phyloP scores from a whole-genome alignment of 2,888 invertebrate species.

The Sympetrum striolatum region DNA sequence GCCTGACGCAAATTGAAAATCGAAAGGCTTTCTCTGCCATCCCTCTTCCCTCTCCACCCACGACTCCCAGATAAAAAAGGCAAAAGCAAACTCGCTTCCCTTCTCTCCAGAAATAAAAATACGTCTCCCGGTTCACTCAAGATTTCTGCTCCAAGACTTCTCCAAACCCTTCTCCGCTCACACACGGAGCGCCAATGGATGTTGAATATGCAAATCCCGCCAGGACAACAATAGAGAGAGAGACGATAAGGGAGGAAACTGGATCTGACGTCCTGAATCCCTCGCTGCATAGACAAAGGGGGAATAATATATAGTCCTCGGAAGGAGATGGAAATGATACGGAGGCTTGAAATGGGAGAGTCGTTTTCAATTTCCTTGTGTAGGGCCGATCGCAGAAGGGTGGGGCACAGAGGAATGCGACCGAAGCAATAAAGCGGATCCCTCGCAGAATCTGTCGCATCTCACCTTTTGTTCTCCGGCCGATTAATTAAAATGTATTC shows the following conservation, averaged over 20 bases:
- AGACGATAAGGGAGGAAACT: neutral
- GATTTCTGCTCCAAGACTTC: neutral
- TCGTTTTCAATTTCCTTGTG: conserved; percentile 2
- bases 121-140: neutral
- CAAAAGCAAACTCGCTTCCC: neutral
- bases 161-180: neutral
- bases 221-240: conserved; percentile 12
- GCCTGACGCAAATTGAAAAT: conserved; percentile 16
- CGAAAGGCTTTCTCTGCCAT: neutral
- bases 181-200: conserved; percentile 1
- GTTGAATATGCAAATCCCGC: conserved; percentile 9
- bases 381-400: neutral
- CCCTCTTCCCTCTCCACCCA: neutral
- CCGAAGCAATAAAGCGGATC: neutral
- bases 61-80: neutral
- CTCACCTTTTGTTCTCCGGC: neutral
- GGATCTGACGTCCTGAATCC: conserved; percentile 22
- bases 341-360: neutral
- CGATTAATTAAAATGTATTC: neutral
- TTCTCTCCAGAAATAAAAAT: neutral
- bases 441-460: neutral
- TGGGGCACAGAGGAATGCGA: neutral
- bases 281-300: neutral
- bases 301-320: conserved; percentile 17
- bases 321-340: neutral